Conservation (phyloP, 2,888 invertebrate species). For the Nebria brevicollis region DNA sequence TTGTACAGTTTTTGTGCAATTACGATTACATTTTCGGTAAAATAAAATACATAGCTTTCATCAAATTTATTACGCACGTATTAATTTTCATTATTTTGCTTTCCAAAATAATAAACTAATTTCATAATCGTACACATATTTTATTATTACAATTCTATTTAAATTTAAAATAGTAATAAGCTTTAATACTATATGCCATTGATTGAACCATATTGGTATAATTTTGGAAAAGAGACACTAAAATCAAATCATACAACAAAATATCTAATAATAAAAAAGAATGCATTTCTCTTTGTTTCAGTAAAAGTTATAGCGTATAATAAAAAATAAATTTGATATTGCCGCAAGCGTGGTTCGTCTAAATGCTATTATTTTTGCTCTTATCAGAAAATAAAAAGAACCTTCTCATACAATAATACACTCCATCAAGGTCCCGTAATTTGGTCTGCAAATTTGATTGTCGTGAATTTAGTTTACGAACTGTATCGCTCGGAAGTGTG, state of each 20-base stretch:
- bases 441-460: slow-evolving; percentile 44
- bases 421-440: slow-evolving; percentile 39
- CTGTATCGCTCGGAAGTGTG: slow-evolving; percentile 3
- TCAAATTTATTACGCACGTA: too few species aligned
- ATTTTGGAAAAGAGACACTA: background rate
- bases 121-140: too few species aligned
- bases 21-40: too few species aligned
- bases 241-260: background rate
- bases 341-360: slow-evolving; percentile 13
- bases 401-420: slow-evolving; percentile 37
- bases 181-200: too few species aligned
- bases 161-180: too few species aligned
- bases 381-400: slow-evolving; percentile 39
- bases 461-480: slow-evolving; percentile 40
- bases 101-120: too few species aligned
- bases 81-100: too few species aligned
- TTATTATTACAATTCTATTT: too few species aligned
- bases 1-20: too few species aligned
- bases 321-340: slow-evolving; percentile 35
- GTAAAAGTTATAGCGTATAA: slow-evolving; percentile 19
- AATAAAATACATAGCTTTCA: too few species aligned
- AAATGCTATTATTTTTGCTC: slow-evolving; percentile 35
- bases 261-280: background rate
- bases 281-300: slow-evolving; percentile 9
- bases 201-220: too few species aligned